Base-by-base conservation (phyloP, 2,113 vertebrate genomes). In the Amia ocellicauda region DNA sequence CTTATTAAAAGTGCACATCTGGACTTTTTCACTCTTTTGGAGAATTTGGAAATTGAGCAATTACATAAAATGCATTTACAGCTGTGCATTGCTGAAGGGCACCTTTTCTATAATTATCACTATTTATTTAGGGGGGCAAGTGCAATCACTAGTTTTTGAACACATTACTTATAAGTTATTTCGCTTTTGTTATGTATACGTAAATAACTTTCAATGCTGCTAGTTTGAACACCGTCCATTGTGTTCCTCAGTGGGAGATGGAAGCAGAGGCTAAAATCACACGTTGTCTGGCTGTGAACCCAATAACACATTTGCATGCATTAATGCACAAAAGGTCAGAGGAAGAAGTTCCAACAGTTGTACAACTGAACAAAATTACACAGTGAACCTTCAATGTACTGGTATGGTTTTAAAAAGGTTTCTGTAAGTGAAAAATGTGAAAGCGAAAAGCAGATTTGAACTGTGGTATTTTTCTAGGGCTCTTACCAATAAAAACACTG, bases 1-100 rank as follows among this genome's bases (percentile, higher is more conserved):
- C 83, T 84, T 88, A 83, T 77, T 69, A 70, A 62, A 78, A 45
- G 69, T 78, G 70, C 64, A 77, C 71, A 66, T 76, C 71, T 69
- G 66, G 78, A 80, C 69, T 68, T 74, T 69, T 65, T 74, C 71
- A 50, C 56, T 57, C 42, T 42, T 51, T 29, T 52, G 20, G 24
- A 64, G 76, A 66, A 73, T 42, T 79, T 74, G 54, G 79, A 73
- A 71, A 47, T 62, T 74, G 27, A 40, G 13, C n/a, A 62, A 53
- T 76, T 58, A 68, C 56, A 69, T 71, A 65, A 69, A 77, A 57
- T 63, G 55, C 66, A 68, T 60, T 73, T 64, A 77, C 68, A 56
- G 20, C 28, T 76, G 58, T 69, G 19, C 17, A 42, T 69, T 69
- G 47, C 22, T 29, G 64, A 69, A 22, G 17, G 17, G 29, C 41